phyloP scores from a whole-genome alignment of 2,113 vertebrate species.

The Athene cunicularia region DNA sequence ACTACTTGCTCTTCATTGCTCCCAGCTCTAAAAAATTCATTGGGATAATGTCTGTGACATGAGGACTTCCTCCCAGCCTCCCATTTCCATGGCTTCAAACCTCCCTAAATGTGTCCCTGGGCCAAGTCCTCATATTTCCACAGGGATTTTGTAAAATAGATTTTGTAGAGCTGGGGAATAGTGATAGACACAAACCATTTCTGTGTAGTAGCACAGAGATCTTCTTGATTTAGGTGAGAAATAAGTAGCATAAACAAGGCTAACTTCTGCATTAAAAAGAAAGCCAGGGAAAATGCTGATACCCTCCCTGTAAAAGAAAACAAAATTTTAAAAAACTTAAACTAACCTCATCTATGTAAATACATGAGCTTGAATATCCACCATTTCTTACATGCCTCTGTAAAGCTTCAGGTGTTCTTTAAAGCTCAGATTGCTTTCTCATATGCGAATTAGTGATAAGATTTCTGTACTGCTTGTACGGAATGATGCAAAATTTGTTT shows the following conservation, averaged over 20 bases:
- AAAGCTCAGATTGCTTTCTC: not conserved
- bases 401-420: not conserved
- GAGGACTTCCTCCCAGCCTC: not conserved
- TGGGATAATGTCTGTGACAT: not conserved
- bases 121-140: not conserved
- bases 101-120: not conserved
- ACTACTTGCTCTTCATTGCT: not conserved
- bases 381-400: not conserved
- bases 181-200: not conserved
- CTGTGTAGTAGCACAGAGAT: not conserved
- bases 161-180: not conserved
- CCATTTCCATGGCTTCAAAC: not conserved
- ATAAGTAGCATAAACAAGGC: not conserved
- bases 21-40: not conserved
- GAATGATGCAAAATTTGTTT: slow-evolving; percentile 1
- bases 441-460: not conserved
- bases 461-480: not conserved
- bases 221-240: not conserved
- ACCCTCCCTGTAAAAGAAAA: not conserved
- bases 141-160: not conserved
- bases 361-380: not conserved
- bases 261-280: not conserved
- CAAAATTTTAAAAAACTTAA: not conserved
- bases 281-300: not conserved
- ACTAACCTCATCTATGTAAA: not conserved